phyloP scores from a whole-genome alignment of 2,797 vertebrate genomes.

The Pseudocheirus occidentalis region DNA sequence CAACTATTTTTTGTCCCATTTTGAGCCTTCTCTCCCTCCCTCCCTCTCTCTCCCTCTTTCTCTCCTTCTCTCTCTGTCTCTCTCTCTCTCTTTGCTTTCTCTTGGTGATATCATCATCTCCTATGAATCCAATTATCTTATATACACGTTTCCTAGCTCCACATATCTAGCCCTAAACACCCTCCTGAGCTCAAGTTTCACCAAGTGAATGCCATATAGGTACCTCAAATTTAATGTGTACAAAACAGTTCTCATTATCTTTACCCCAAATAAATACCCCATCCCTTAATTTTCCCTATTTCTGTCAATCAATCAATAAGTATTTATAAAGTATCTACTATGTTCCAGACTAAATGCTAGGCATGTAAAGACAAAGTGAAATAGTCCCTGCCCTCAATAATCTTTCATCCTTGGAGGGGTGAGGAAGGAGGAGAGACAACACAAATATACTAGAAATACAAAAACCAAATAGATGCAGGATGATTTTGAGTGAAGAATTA shows the following conservation, averaged over 20 bases:
- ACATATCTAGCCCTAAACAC: too few species aligned
- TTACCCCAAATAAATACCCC: background rate
- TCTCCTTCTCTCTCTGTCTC: too few species aligned
- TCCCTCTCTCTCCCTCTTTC: too few species aligned
- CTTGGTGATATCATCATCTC: background rate
- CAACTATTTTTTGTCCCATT: background rate
- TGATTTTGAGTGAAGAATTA: background rate
- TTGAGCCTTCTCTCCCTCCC: too few species aligned
- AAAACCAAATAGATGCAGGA: background rate
- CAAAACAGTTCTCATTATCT: background rate
- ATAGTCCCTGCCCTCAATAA: background rate
- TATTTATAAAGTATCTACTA: background rate
- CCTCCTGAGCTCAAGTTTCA: too few species aligned
- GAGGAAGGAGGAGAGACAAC: background rate
- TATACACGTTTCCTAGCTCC: background rate
- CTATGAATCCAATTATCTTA: background rate
- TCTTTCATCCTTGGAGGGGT: background rate
- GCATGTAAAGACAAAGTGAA: background rate
- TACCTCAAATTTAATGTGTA: too few species aligned
- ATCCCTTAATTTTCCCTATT: background rate
- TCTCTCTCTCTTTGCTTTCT: too few species aligned
- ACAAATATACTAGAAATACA: background rate
- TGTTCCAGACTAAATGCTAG: background rate
- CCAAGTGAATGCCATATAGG: too few species aligned
- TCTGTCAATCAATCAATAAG: background rate